Base-by-base conservation (phyloP, 2,797 vertebrate species). In the Crenichthys baileyi region DNA sequence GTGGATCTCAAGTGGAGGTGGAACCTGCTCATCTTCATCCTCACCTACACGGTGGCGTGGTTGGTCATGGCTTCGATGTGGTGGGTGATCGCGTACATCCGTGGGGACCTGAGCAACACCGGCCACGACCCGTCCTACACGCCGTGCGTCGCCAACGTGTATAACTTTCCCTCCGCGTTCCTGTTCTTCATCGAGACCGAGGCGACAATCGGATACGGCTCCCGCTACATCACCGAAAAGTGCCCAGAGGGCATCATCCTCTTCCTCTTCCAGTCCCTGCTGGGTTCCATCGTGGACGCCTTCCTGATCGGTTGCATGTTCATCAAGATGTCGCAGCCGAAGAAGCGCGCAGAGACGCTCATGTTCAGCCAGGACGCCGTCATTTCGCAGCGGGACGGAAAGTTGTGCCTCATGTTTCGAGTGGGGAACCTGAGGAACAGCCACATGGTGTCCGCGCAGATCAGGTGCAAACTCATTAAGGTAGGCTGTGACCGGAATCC, bases 271-370 rank as follows among this genome's bases (percentile, higher is more conserved):
- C 97, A 98, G 94, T 97, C 97, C 0, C 90, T 98, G 75, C 90
- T 98, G 82, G 97, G 97, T 7, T 97, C 97, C 83, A 96, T 98
- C 20, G 97, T 98, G 75, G 97, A 98, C 29, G 97, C 97, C 0
- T 98, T 98, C 80, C 96, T 98, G 61, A 97, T 98, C 82, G 97
- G 97, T 70, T 98, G 97, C 93, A 98, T 98, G 97, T 98, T 98
- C 92, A 98, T 98, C 88, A 98, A 98, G 94, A 98, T 98, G 97
- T 98, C 97, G 76, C 97, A 98, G 92, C 97, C 97, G 39, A 98
- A 98, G 93, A 98, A 98, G 91, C 95, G 97, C 82, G 97, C 97
- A 0, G 97, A 98, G 95, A 98, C 97, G 8, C 96, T 98, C 48
- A 97, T 98, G 97, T 98, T 98, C 89, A 98, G 97, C 93, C 96